Base-by-base conservation (phyloP, 2,888 invertebrate genomes). In the Lochmaea capreae region DNA sequence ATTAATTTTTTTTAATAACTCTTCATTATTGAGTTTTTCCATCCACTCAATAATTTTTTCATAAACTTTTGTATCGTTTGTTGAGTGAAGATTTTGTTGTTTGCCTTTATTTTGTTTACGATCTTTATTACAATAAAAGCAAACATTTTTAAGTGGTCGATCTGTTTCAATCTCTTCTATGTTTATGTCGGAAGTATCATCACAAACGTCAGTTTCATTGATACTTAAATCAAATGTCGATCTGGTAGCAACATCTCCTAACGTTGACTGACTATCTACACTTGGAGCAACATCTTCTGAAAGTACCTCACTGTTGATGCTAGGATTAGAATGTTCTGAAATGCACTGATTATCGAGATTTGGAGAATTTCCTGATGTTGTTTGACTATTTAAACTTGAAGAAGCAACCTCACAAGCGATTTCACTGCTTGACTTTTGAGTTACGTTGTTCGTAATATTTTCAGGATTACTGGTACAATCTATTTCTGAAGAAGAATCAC, bases 11-110 rank as follows among this genome's bases (percentile, higher is more conserved):
- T 67, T 54, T 54, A 46, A 61, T 54, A 72, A 72, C 61, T 58
- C 59, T 33, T 72, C 67, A 72, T 72, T 72, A 68, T 72, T 68
- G 10, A 70, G 42, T 70, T 65, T 73, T 49, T 70, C 66, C 49
- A 65, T 70, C 62, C 69, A 65, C 62, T 66, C 63, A 65, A 54
- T 69, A n/a, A 73, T 73, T 74, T 74, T 74, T 72, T 72, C 11
- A 68, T 69, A 71, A 72, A 74, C 2, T 72, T 76, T 71, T 43
- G 61, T 6, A 58, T 76, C 69, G 12, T 72, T 72, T 63, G 71
- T 66, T 14, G 72, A 73, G 62, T 76, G 66, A 49, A 74, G 67
- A 66, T 39, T 71, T 72, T 71, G 76, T 72, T 74, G 65, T 69
- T 66, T 74, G 66, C 71, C 62, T 61, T 67, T 71, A 68, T 54